Base-by-base conservation (phyloP, 2,888 invertebrate genomes). In the Thereva nobilitata region DNA sequence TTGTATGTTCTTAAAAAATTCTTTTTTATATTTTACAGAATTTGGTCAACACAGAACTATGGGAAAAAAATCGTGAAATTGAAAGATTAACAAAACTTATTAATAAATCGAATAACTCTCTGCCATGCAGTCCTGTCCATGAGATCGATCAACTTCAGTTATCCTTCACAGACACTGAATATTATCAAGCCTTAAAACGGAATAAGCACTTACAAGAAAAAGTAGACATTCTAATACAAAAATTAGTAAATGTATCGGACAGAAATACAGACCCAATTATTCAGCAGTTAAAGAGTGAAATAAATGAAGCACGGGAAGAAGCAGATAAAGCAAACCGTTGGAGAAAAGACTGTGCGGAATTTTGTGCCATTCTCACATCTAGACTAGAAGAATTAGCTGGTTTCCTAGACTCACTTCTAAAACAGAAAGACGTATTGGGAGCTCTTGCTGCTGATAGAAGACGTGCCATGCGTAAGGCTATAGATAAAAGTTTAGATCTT, bases 351-450 rank as follows among this genome's bases (percentile, higher is more conserved):
- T 81, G 79, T 65, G 74, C 76, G 0, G 78, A 80, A 63, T 75
- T 80, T 1, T 81, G 80, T 70, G 68, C 72, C 2, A 75, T 85
- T 49, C 76, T 87, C 5, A 84, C 85, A 23, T 80, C 77, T 40
- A 83, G 86, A 0, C 74, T 87, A 4, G 85, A 86, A 71, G 87
- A 87, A 73, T 75, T 87, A 50, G 86, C 86, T 0, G 80, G 83
- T 9, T 87, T 87, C 74, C 78, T 88, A 7, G 85, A 86, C 70
- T 84, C 85, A 0, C 75, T 87, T 55, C 77, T 87, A 1, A 83
- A 83, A 71, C 83, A 86, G 68, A 84, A 84, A 73, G 82, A 82
- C 54, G 80, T 85, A n/a, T 72, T 84, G 6, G 84, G 84, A 12
- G 80, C 83, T 49, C 72, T 86, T 55, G 84, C 84, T 0, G 78